Evolutionary conservation across 2,888 invertebrate species (phyloP).

Genomic region (Salpingus planirostris): DNA sequence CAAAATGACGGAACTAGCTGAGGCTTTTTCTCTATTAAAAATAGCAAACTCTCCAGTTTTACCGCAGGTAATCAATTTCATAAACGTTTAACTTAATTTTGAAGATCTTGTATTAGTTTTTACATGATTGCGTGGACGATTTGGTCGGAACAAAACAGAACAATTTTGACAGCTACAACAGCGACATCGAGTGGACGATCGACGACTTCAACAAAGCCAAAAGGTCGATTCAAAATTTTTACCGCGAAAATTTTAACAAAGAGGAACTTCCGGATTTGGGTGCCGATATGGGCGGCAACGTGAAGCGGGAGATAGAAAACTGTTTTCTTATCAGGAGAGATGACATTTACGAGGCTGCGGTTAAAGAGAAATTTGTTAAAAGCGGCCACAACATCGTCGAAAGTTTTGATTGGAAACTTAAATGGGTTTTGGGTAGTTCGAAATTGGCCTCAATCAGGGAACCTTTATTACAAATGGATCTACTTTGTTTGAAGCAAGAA

Average conservation of each 20-base stretch:
- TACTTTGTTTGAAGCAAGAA: conserved; percentile 30
- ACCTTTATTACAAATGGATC: conserved; percentile 43
- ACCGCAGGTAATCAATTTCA: conserved; percentile 18
- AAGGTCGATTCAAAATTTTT: conserved; percentile 30
- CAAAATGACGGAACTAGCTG: conserved; percentile 9
- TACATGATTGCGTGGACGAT: conserved; percentile 36
- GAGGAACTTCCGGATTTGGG: conserved; percentile 22
- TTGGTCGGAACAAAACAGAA: conserved; percentile 25
- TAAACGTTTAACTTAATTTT: background rate
- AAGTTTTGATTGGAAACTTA: conserved; percentile 47
- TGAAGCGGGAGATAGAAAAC: conserved; percentile 22
- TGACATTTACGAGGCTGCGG: conserved; percentile 30
- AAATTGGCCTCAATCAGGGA: conserved; percentile 42
- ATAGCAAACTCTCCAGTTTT: conserved; percentile 19
- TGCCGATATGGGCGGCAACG: conserved; percentile 17
- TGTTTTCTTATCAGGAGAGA: conserved; percentile 33
- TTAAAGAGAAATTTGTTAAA: conserved; percentile 31
- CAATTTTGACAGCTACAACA: conserved; percentile 28
- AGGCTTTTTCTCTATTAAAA: conserved; percentile 19
- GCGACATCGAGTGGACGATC: conserved; percentile 34
- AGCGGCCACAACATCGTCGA: conserved; percentile 35
- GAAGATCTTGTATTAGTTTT: conserved; percentile 28
- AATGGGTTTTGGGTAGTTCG: conserved; percentile 47
- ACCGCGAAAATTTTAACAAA: conserved; percentile 23
- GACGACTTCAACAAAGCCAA: conserved; percentile 30